Conservation (phyloP, 2,797 vertebrate genomes). For the Loris lydekkerianus region DNA sequence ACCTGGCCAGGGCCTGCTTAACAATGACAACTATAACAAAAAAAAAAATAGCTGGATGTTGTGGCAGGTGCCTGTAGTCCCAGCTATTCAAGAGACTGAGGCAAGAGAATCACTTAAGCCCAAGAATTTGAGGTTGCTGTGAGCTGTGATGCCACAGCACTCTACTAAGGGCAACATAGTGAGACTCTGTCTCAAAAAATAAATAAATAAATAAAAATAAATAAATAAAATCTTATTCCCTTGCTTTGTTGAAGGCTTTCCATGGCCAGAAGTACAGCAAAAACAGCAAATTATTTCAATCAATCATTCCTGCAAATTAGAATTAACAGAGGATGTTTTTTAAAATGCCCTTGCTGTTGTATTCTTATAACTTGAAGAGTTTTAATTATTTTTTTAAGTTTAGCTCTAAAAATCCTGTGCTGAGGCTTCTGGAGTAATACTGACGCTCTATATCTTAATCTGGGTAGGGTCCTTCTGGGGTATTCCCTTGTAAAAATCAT, state of each 20-base stretch:
- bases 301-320: background rate
- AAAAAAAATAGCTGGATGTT: too few relatives aligned
- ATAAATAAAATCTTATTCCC: background rate
- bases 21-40: too few relatives aligned
- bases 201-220: too few relatives aligned
- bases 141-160: too few relatives aligned
- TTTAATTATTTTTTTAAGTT: constrained; percentile 41
- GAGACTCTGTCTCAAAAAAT: too few relatives aligned
- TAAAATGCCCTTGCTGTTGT: background rate
- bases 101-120: too few relatives aligned
- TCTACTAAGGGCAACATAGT: too few relatives aligned
- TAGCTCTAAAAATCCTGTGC: background rate
- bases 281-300: background rate
- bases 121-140: too few relatives aligned
- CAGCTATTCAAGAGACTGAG: too few relatives aligned
- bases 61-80: too few relatives aligned
- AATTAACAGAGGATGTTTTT: constrained; percentile 1
- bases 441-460: background rate
- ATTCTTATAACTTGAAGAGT: background rate
- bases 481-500: background rate
- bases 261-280: background rate
- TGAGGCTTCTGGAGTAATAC: background rate
- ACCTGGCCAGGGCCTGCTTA: too few relatives aligned
- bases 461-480: background rate
- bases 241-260: constrained; percentile 29